Percentiles rank a stretch among this genome's conserved stretches.
These are phyloP conservation scores for Empis livida DNA, from an alignment of 2,888 invertebrate species.

Conservation along the genomic window DNA sequence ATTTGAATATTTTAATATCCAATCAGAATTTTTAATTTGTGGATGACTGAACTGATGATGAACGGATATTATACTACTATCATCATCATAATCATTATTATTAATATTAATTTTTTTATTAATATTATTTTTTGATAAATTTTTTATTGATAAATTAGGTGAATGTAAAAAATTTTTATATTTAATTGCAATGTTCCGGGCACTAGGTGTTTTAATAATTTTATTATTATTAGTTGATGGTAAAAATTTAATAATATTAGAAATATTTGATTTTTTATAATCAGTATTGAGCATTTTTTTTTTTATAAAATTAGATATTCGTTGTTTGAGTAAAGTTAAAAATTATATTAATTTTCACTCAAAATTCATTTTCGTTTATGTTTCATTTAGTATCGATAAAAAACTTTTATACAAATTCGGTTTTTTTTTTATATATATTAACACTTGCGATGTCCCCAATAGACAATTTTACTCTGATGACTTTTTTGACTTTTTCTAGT, in stretches of 20 bases:
- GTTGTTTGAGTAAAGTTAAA: too few species aligned
- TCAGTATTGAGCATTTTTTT: too few species aligned
- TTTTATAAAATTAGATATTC: too few species aligned
- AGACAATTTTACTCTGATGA: conserved; percentile 1
- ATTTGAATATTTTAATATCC: conserved; percentile 29
- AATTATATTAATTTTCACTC: not conserved
- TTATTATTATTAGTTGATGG: not conserved
- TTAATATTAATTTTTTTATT: not conserved
- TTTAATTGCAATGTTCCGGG: not conserved
- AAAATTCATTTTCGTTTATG: too few species aligned
- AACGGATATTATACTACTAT: conserved; percentile 6
- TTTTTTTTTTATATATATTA: not conserved
- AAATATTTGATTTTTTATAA: not conserved
- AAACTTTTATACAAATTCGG: too few species aligned
- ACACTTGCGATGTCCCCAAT: not conserved
- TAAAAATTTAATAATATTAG: not conserved
- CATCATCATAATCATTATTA: conserved; percentile 6
- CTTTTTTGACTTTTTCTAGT: not conserved
- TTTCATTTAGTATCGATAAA: too few species aligned
- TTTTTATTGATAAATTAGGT: not conserved
- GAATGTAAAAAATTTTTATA: not conserved
- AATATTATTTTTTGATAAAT: not conserved
- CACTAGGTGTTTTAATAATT: not conserved
- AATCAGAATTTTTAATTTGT: conserved; percentile 16
- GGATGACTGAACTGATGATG: not conserved